A percentile compares a stretch with the other conserved stretches of the same genome.
These are phyloP conservation scores for Phocides pigmalion DNA, from an alignment of 1,140 invertebrate species.

Conservation along the genomic window DNA sequence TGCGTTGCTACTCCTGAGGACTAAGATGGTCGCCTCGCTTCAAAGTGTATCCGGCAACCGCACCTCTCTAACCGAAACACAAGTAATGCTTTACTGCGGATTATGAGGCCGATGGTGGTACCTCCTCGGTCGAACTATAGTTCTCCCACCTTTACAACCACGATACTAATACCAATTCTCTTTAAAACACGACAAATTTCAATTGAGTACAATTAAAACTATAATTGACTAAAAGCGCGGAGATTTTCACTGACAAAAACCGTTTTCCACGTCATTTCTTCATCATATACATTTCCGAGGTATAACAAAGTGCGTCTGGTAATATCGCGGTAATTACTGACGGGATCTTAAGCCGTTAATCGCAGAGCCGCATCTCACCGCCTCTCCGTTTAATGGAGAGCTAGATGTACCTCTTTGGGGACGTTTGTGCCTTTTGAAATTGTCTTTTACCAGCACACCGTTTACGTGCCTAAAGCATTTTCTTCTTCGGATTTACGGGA, in stretches of 20 bases:
- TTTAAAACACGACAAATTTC: not conserved
- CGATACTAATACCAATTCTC: too few species aligned
- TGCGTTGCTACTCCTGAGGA: too few species aligned
- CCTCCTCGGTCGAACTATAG: too few species aligned
- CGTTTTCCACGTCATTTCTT: slow-evolving; percentile 1
- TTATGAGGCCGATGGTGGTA: too few species aligned
- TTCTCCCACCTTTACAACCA: too few species aligned
- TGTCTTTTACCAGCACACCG: slow-evolving; percentile 43
- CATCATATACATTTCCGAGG: slow-evolving; percentile 19
- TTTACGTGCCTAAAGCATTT: slow-evolving; percentile 32
- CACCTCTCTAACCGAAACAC: too few species aligned
- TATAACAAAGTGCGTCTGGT: slow-evolving; percentile 39
- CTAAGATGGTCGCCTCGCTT: too few species aligned
- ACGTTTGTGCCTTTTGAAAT: slow-evolving; percentile 57
- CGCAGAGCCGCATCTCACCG: slow-evolving; percentile 50
- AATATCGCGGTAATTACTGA: slow-evolving; percentile 51
- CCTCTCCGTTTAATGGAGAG: slow-evolving; percentile 55
- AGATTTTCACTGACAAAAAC: not conserved
- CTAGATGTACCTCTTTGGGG: slow-evolving; percentile 43
- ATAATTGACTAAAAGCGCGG: not conserved
- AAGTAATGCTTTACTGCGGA: too few species aligned
- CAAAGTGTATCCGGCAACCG: too few species aligned
- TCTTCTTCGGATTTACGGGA: slow-evolving; percentile 16
- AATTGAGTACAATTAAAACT: too few species aligned
- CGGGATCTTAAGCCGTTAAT: slow-evolving; percentile 59